Conservation (phyloP, 2,797 vertebrate genomes). For the Hirundo rustica region DNA sequence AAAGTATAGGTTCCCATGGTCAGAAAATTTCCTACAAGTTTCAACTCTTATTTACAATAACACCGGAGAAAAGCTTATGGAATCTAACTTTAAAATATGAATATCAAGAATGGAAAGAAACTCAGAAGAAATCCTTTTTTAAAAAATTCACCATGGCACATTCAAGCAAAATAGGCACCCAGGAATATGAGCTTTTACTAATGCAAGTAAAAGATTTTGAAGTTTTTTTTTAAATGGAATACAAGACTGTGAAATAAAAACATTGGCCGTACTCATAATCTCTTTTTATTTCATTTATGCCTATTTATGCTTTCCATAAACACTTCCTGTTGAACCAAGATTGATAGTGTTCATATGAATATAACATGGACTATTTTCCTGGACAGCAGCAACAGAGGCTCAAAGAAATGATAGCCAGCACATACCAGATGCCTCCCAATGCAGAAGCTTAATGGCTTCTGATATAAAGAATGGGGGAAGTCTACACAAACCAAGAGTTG, state of each 20-base stretch:
- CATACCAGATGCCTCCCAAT: background rate
- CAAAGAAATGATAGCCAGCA: background rate
- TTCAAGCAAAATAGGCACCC: background rate
- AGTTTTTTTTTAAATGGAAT: background rate
- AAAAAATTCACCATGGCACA: background rate
- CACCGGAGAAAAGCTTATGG: background rate
- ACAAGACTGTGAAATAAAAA: background rate
- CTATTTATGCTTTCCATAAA: background rate
- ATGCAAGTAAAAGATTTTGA: background rate
- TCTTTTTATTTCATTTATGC: background rate
- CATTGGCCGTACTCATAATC: background rate
- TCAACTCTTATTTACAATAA: background rate
- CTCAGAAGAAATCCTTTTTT: background rate
- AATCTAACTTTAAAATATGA: background rate
- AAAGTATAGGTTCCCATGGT: rapidly evolving
- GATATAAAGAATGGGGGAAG: background rate
- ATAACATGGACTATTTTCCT: background rate
- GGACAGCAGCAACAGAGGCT: background rate
- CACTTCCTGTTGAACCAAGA: background rate
- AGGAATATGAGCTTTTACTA: background rate
- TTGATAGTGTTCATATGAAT: background rate
- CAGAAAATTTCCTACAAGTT: background rate
- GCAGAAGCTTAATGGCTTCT: background rate
- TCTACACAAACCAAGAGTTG: background rate
- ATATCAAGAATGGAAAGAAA: background rate